Conservation (phyloP, 2,797 vertebrate genomes). For the Yasuhikotakia modesta region DNA sequence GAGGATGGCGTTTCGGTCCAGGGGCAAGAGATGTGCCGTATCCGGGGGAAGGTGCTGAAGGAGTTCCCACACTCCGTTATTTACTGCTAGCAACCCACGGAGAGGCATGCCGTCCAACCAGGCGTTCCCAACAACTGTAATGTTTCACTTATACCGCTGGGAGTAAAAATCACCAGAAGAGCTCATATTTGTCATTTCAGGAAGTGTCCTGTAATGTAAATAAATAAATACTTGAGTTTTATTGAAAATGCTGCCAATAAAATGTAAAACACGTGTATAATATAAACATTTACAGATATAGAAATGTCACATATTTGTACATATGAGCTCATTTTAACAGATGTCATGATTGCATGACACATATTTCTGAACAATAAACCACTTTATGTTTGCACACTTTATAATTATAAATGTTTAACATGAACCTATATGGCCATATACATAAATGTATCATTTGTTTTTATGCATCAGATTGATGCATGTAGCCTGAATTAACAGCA, state of each 20-base stretch:
- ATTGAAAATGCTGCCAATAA: constrained; percentile 44
- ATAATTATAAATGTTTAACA: background rate
- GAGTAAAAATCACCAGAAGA: constrained; percentile 55
- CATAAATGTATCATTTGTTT: background rate
- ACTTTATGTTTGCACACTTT: no score
- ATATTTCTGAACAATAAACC: no score
- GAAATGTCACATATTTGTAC: background rate
- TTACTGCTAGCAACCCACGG: constrained; percentile 58
- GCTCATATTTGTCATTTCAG: constrained; percentile 49
- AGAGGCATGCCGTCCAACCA: constrained; percentile 44
- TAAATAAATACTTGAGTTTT: constrained; percentile 56
- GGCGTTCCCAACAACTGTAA: constrained; percentile 52
- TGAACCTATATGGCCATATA: background rate
- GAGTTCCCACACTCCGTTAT: constrained; percentile 60
- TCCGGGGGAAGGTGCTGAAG: constrained; percentile 49
- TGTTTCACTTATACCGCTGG: constrained; percentile 60
- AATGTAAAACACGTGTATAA: background rate
- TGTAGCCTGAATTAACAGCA: background rate
- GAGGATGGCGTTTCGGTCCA: constrained; percentile 33
- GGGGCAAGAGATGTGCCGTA: background rate
- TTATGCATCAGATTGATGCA: background rate
- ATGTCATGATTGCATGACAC: no score
- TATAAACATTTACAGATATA: background rate
- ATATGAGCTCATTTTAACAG: no score
- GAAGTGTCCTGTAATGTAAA: constrained; percentile 47